Evolutionary conservation across 2,797 vertebrate genomes (phyloP).

Genomic region (Gallinago solitaria): DNA sequence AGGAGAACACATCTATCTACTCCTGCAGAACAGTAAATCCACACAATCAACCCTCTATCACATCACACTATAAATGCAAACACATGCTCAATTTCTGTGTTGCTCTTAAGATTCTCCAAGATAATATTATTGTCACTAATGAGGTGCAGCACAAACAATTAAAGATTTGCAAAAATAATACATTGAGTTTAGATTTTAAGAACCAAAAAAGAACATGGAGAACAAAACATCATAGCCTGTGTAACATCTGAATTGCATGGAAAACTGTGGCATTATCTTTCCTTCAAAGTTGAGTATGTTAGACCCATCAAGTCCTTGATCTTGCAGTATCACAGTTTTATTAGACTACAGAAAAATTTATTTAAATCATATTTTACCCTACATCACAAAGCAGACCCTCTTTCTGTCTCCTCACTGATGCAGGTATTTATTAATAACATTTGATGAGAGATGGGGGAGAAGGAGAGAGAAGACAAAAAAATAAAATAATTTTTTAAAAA

Average conservation of each 20-base stretch:
- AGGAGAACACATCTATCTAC: not conserved
- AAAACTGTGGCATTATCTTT: not conserved
- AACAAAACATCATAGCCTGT: not conserved
- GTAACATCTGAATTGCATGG: not conserved
- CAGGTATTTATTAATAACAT: not conserved
- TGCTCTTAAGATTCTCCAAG: constrained; percentile 33
- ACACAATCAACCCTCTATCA: constrained; percentile 28
- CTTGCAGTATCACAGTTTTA: not conserved
- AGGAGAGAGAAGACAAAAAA: not conserved
- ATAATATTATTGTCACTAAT: constrained; percentile 18
- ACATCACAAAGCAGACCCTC: not conserved
- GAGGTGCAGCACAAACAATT: constrained; percentile 18
- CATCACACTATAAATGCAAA: not conserved
- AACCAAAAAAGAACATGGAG: not conserved
- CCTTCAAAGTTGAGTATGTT: not conserved
- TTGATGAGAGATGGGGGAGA: not conserved
- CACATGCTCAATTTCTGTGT: not conserved
- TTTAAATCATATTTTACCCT: not conserved
- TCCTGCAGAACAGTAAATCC: constrained; percentile 36
- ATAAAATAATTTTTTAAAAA: not conserved
- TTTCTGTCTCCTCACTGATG: not conserved
- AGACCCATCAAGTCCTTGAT: not conserved
- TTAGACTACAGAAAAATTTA: not conserved
- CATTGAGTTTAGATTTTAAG: not conserved
- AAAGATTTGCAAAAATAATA: constrained; percentile 6